A percentile compares a stretch with the other conserved stretches of the same genome.
phyloP scores from a whole-genome alignment of 2,888 invertebrate genomes.

The Hetaerina titia region DNA sequence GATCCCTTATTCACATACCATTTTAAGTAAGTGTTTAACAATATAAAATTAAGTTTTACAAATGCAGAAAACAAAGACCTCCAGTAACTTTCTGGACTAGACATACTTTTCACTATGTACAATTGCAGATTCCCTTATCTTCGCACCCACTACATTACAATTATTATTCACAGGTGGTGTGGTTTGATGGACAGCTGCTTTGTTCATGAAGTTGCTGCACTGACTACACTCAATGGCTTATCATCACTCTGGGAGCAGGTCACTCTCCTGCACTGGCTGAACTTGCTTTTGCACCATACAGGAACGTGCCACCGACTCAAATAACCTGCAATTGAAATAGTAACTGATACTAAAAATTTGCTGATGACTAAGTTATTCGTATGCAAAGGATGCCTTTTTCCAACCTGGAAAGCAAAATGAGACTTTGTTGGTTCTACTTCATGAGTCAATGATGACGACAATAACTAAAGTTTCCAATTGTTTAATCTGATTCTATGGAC shows the following conservation, averaged over 20 bases:
- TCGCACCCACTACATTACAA: conserved; percentile 57
- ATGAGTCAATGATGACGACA: conserved; percentile 36
- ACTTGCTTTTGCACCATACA: conserved; percentile 93
- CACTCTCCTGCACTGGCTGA: conserved; percentile 82
- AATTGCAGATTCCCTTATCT: conserved; percentile 59
- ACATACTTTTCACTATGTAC: conserved; percentile 67
- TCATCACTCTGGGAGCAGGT: conserved; percentile 83
- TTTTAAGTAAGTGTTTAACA: conserved; percentile 66
- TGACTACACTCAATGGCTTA: conserved; percentile 67
- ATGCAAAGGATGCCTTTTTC: conserved; percentile 65
- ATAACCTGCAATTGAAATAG: conserved; percentile 83
- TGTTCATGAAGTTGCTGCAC: conserved; percentile 54
- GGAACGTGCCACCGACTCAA: conserved; percentile 97
- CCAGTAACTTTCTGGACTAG: conserved; percentile 68
- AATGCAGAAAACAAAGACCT: conserved; percentile 68
- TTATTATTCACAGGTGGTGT: conserved; percentile 67
- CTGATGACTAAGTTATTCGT: conserved; percentile 67
- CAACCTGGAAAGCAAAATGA: conserved; percentile 67
- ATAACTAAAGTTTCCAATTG: neutral
- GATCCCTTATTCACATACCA: conserved; percentile 65
- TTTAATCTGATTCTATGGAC: neutral
- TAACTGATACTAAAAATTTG: conserved; percentile 62
- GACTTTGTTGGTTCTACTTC: conserved; percentile 62
- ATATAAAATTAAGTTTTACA: conserved; percentile 68
- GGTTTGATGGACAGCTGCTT: conserved; percentile 59